Percentiles rank a stretch among this genome's conserved stretches.
phyloP scores from a whole-genome alignment of 2,113 vertebrate genomes.

The Helogale parvula region DNA sequence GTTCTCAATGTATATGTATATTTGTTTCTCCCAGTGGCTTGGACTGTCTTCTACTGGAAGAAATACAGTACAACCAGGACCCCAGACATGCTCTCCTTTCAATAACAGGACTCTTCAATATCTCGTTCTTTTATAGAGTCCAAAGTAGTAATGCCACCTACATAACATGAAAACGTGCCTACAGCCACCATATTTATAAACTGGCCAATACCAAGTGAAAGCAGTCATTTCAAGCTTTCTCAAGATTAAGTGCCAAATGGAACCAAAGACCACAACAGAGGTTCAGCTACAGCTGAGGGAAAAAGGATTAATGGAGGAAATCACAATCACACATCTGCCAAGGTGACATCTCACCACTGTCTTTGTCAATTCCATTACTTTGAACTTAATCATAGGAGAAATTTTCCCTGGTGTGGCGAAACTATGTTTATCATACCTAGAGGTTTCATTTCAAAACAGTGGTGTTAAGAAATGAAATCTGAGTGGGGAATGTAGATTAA shows the following conservation, averaged over 20 bases:
- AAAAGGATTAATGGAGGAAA: neutral
- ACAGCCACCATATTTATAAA: neutral
- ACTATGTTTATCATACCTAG: no score
- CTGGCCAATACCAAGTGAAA: neutral
- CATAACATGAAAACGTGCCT: neutral
- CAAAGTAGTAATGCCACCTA: neutral
- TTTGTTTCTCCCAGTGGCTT: neutral
- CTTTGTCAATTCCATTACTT: neutral
- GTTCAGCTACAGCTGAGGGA: neutral
- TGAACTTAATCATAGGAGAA: neutral
- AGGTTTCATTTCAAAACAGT: neutral
- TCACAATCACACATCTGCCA: neutral
- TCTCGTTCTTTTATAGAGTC: neutral
- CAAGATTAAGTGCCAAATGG: neutral
- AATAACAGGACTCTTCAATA: neutral
- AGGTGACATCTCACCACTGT: no score
- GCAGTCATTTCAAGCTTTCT: neutral
- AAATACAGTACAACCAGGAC: accelerated
- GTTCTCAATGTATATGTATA: neutral
- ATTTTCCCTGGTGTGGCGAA: neutral
- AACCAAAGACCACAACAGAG: neutral
- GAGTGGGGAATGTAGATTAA: no score
- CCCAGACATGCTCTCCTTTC: neutral
- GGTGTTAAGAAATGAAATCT: no score
- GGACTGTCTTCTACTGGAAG: neutral